Evolutionary conservation across 2,113 vertebrate genomes (phyloP).

Genomic region (Gobius niger): DNA sequence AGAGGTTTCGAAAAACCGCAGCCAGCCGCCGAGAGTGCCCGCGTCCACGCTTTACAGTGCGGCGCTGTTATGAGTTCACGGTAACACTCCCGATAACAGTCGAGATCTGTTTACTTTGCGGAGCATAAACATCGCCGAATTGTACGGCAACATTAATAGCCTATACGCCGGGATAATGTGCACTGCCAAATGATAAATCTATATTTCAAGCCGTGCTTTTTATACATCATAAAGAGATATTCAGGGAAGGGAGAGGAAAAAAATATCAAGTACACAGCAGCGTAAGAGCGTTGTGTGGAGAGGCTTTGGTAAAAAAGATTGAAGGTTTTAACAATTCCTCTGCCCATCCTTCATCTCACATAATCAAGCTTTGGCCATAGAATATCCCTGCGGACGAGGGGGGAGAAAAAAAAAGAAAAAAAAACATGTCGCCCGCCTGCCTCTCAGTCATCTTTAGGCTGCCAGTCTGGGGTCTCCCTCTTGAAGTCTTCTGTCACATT

Average conservation of each 20-base stretch:
- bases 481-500: slow-evolving; percentile 79
- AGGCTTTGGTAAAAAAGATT: slow-evolving; percentile 71
- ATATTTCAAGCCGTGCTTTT: slow-evolving; percentile 30
- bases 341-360: slow-evolving; percentile 76
- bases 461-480: slow-evolving; percentile 72
- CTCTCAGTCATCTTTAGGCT: slow-evolving; percentile 76
- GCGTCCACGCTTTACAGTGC: slow-evolving; percentile 37
- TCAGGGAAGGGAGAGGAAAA: slow-evolving; percentile 11
- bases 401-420: slow-evolving; percentile 27
- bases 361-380: slow-evolving; percentile 78
- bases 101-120: slow-evolving; percentile 24
- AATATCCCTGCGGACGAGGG: slow-evolving; percentile 71
- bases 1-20: slow-evolving; percentile 71
- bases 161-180: slow-evolving; percentile 24
- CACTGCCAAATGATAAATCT: slow-evolving; percentile 36
- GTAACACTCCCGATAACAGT: slow-evolving; percentile 31
- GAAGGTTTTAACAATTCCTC: slow-evolving; percentile 77
- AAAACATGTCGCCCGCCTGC: slow-evolving; percentile 75
- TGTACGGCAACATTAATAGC: slow-evolving; percentile 25
- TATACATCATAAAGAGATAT: slow-evolving; percentile 52
- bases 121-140: slow-evolving; percentile 21
- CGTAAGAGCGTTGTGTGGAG: slow-evolving; percentile 61
- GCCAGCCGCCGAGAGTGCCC: slow-evolving; percentile 66
- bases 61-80: slow-evolving; percentile 38
- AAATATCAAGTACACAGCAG: slow-evolving; percentile 60